A percentile compares a stretch with the other conserved stretches of the same genome.
phyloP scores from a whole-genome alignment of 2,888 invertebrate species.

The Callinectes sapidus region DNA sequence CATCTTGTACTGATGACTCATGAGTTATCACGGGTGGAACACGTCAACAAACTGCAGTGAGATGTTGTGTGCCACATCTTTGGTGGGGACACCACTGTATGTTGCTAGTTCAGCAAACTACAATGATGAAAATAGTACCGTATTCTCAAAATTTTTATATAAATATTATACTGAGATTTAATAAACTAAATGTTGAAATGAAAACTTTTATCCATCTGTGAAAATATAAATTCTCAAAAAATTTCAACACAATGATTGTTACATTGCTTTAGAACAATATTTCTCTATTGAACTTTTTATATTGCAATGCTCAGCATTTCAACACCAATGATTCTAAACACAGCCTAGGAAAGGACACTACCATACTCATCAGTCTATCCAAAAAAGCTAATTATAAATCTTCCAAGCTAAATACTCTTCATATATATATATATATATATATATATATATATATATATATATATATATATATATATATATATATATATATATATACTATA shows the following conservation, averaged over 20 bases:
- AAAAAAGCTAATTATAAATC: not conserved
- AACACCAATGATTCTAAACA: not conserved
- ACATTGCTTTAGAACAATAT: not conserved
- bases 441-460: slow-evolving; percentile 55
- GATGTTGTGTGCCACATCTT: no score
- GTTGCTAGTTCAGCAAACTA: no score
- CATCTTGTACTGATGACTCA: no score
- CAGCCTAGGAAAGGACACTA: not conserved
- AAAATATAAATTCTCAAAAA: not conserved
- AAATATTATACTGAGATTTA: not conserved
- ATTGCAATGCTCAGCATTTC: not conserved
- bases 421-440: slow-evolving; percentile 39
- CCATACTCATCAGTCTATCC: not conserved
- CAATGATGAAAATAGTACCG: not conserved
- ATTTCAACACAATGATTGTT: not conserved
- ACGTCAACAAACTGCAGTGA: no score
- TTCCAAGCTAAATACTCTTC: not conserved
- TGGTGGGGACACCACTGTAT: no score
- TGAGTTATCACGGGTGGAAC: no score
- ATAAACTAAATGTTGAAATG: not conserved
- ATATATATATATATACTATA: slow-evolving; percentile 52
- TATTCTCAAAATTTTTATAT: not conserved
- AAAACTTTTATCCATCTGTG: not conserved
- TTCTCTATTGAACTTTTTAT: not conserved
- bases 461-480: slow-evolving; percentile 59